Base-by-base conservation (phyloP, 2,888 invertebrate genomes). In the Horisme vitalbata region DNA sequence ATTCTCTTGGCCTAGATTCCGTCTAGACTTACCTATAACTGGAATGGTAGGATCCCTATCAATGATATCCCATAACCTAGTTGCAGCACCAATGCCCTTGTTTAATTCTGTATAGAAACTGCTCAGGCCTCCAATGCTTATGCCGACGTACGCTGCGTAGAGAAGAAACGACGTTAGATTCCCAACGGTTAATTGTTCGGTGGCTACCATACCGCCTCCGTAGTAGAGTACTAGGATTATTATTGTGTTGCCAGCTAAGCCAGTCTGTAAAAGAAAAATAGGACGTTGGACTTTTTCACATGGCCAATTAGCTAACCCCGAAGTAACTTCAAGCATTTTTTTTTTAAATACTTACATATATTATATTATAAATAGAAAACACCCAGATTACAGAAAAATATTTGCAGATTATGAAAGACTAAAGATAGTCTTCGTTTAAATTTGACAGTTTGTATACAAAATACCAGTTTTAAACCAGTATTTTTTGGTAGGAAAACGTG, bases 31-130 rank as follows among this genome's bases (percentile, higher is more conserved):
- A 93, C 94, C 95, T 64, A 91, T 68, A 18, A 94, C 80, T 6
- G 97, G 95, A 70, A 99, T 97, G 8, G 77, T 66, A 2, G 97
- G 95, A 57, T 91, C 73, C 35, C 96, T 91, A 76, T 98, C 97
- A 35, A 97, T 93, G 43, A 99, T 92, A 71, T 97, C 94, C 94
- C 97, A 98, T 13, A 99, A 89, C 39, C 98, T 91, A 0, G 94
- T 92, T 2, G 97, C 96, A 0, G 99, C 97, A 0, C 99, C 99
- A 2, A 99, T 82, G 0, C 97, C 98, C 72, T 95, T 96, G 85
- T 98, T 99, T 53, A 99, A 76, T 71, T 99, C 98, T 0, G 97
- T 94, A 75, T 98, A 99, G 79, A 98, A 98, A 59, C 94, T 95
- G 32, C 96, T 95, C n/a, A 99, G 75, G 7, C 97, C 97, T 32